Evolutionary conservation across 2,113 vertebrate species (phyloP), one percentile per base, ranked within the genome.

Genomic region (Sporophila hypoxantha): DNA sequence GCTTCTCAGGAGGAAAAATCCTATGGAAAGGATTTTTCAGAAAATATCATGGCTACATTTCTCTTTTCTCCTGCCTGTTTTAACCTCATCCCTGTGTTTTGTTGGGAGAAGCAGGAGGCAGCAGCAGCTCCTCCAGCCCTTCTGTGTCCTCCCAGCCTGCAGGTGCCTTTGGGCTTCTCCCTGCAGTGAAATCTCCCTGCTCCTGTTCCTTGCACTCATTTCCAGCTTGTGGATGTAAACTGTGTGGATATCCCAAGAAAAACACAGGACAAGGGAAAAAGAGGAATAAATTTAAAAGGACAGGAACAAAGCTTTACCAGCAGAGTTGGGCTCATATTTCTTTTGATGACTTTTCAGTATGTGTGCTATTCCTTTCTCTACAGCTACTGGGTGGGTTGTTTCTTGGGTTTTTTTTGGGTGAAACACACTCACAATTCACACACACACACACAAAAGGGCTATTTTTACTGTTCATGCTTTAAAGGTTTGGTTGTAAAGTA

Each of bases 271-370:
- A 5, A 73, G 81, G 82, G 73, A 61, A 83, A 80, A 93, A 88
- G 73, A 84, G 47, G 73, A 86, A 82, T 95, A 80, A 93, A 93
- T 95, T 92, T 73, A 46, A 96, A 94, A 92, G 41, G 76, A 80
- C 95, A 92, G 56, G 80, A 94, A 56, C 88, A 94, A 89, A 94
- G 67, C 90, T 94, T 94, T 92, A 90, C 70, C 90, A 93, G 93
- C 90, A 94, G 93, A 94, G 57, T 71, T 67, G 42, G 93, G 85
- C 81, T 96, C 91, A 30, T 92, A 78, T 93, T 96, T 94, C 95
- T 89, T 64, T 13, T 93, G 93, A 95, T 96, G 93, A 68, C 85
- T 96, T 96, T 96, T 95, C 92, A 93, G 92, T 94, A 67, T 96
- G 93, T 87, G 76, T 83, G 60, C 81, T 90, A 13, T 88, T 91